Evolutionary conservation across 2,888 invertebrate species (phyloP), one percentile per base, ranked within the genome.

Genomic region (Nesidiocoris tenuis): DNA sequence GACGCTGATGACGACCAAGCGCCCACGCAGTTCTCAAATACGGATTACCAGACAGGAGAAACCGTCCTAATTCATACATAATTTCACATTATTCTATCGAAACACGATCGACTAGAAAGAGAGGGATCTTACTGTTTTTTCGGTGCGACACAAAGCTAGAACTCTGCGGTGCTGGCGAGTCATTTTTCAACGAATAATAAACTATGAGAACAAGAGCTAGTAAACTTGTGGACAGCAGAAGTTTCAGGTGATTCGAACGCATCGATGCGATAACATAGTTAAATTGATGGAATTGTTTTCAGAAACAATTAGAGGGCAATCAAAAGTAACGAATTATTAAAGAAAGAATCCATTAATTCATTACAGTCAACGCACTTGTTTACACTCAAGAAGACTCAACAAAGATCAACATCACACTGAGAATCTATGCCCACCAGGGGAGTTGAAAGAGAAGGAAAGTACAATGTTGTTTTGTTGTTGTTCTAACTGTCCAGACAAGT

Each of bases 231-330:
- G 55, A 12, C 1, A 67, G 18, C n/a, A 67, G 56, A 56, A 54
- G 5, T 56, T 55, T 54, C 21, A 55, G 21, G 23, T 67, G 67
- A 17, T 56, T 5, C 3, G 67, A 67, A 67, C 67, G 67, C 67
- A 67, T 67, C 55, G 22, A 67, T 55, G 23, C 56, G 54, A 55
- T 22, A 67, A 67, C 67, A 67, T 67, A 67, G 55, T 55, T 54
- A 67, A 3, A 56, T n/a, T n/a, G n/a, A n/a, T n/a, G n/a, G n/a
- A n/a, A n/a, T n/a, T n/a, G n/a, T n/a, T n/a, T n/a, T n/a, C n/a
- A n/a, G n/a, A n/a, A n/a, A n/a, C n/a, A 65, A 65, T 65, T 12
- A 39, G 54, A 65, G 7, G 2, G 19, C n/a, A 21, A 55, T 25
- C 17, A 2, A 64, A 1, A 64, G 25, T 9, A 64, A 23, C 16